Base-by-base conservation (phyloP, 1,140 invertebrate genomes). In the Halictus rubicundus region DNA sequence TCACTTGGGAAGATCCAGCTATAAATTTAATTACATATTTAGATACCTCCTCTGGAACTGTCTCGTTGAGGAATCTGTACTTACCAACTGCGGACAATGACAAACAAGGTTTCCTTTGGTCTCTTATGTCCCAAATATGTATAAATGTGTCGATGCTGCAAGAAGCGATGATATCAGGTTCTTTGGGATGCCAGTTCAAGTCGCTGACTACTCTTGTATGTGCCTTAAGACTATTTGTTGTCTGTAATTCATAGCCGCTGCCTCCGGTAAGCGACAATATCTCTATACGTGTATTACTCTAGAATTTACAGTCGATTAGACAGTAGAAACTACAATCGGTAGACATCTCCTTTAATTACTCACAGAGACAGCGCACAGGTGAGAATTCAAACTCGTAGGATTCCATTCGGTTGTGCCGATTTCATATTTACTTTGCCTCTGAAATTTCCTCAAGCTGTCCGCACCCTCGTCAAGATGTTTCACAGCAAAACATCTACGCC, bases 91-190 rank as follows among this genome's bases (percentile, higher is more conserved):
- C 96, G 87, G 97, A 97, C 46, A 98, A 93, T 49, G 97, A 97
- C 32, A 96, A 90, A 21, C 95, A 94, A 42, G 98, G 98, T 90
- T 96, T 96, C 78, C 96, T 94, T 8, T 96, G 93, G 92, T 98
- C 98, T 89, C 97, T 94, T 14, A 98, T 94, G 90, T 99, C 98
- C 98, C 98, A 99, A 60, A 99, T 94, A 91, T 98, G 96, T 70
- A 98, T 98, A 88, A 96, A 99, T 61, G 97, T 98, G 90, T 99
- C 98, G 54, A 98, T 97, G 32, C 98, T 98, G 89, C 97, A 98
- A 49, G 97, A 98, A 16, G 98, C 98, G 79, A 99, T 93, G 21
- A 98, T 92, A 90, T 98, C 97, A n/a, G 97, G 95, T 90, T 98
- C 96, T 91, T 96, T 96, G 77, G 96, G 95, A 89, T 98, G 97